phyloP scores from a whole-genome alignment of 2,888 invertebrate genomes.

The Xestia rhomboidea region DNA sequence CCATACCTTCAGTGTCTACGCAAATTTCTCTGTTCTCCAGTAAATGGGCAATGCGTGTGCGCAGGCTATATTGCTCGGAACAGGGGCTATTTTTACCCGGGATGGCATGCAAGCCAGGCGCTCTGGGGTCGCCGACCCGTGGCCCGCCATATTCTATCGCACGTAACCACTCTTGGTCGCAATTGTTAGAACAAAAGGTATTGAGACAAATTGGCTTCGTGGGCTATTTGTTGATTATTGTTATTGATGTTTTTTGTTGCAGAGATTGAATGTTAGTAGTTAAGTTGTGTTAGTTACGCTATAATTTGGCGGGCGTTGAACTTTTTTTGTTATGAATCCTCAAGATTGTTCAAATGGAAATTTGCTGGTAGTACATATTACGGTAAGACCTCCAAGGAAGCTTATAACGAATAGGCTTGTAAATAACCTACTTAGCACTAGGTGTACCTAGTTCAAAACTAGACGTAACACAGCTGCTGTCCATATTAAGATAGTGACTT shows the following conservation, averaged over 20 bases:
- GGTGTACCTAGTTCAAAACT: background rate
- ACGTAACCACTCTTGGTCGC: constrained; percentile 43
- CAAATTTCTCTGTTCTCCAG: constrained; percentile 62
- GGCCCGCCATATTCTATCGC: constrained; percentile 58
- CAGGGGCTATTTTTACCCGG: constrained; percentile 73
- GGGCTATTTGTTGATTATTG: constrained; percentile 30
- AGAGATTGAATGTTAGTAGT: constrained; percentile 9
- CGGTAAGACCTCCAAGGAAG: background rate
- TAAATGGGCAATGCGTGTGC: constrained; percentile 63
- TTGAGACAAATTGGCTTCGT: constrained; percentile 57
- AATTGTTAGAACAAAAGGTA: constrained; percentile 60
- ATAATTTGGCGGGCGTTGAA: constrained; percentile 26
- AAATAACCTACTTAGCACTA: background rate
- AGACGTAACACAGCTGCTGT: background rate
- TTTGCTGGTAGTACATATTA: background rate
- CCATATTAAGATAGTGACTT: background rate
- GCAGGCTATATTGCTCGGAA: constrained; percentile 53
- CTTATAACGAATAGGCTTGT: background rate
- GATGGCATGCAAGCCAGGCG: constrained; percentile 77
- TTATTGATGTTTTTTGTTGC: constrained; percentile 22
- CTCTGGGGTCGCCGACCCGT: constrained; percentile 76
- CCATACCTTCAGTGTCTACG: constrained; percentile 59
- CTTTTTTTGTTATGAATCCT: background rate
- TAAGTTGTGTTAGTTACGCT: constrained; percentile 4
- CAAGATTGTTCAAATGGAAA: constrained; percentile 12